These are phyloP conservation scores for Tachina fera DNA, from an alignment of 2,888 invertebrate species.

Conservation along the genomic window DNA sequence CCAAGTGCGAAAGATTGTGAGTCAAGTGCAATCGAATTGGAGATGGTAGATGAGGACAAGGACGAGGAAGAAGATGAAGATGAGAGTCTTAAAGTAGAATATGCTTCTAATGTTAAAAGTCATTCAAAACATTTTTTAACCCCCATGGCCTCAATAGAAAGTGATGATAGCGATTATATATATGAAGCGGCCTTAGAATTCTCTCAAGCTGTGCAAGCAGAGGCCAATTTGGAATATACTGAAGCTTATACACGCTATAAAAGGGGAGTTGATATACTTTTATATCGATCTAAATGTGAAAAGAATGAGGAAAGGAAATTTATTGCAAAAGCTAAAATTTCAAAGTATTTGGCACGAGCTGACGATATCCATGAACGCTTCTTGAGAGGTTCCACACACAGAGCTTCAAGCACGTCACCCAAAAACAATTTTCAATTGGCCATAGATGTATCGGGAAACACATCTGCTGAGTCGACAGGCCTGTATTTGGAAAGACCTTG, in stretches of 20 bases:
- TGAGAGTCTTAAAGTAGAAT: conserved; percentile 59
- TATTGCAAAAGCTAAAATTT: conserved; percentile 82
- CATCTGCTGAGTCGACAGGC: conserved; percentile 71
- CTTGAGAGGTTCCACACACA: conserved; percentile 71
- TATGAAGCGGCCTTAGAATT: conserved; percentile 83
- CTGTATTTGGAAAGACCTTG: conserved; percentile 80
- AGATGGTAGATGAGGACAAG: conserved; percentile 12
- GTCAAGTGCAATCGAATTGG: background rate
- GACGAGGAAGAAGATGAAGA: conserved; percentile 52
- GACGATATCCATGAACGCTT: conserved; percentile 81
- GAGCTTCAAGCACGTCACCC: conserved; percentile 18
- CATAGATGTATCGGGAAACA: conserved; percentile 77
- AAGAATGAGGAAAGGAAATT: conserved; percentile 80
- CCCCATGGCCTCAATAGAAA: conserved; percentile 81
- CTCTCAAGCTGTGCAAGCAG: conserved; percentile 82
- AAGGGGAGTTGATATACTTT: conserved; percentile 80
- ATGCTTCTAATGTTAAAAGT: conserved; percentile 44
- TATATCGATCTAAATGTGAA: conserved; percentile 81
- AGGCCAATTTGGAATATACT: conserved; percentile 81
- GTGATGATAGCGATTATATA: conserved; percentile 82
- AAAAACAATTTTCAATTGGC: conserved; percentile 79
- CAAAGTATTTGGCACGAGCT: conserved; percentile 81
- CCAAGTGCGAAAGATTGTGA: background rate
- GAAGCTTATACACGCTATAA: conserved; percentile 81
- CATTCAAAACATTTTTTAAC: conserved; percentile 76